These are phyloP conservation scores for Enteromius mattozi DNA, from an alignment of 2,797 vertebrate genomes.

Conservation along the genomic window DNA sequence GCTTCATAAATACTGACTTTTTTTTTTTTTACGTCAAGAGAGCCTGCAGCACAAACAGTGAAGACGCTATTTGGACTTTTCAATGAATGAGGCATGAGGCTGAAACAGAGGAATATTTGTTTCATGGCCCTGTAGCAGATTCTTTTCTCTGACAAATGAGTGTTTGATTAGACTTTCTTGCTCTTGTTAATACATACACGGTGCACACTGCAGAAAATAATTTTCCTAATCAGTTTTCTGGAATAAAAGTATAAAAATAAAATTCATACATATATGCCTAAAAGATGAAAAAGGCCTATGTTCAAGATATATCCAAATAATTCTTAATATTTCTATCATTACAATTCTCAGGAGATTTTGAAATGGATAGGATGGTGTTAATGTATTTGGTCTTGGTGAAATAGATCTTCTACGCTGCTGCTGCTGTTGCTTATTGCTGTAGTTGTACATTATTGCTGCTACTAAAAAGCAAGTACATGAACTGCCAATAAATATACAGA, in stretches of 20 bases:
- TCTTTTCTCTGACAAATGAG: conserved; percentile 24
- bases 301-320: background rate
- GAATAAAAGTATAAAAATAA: background rate
- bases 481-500: no score
- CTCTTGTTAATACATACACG: background rate
- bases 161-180: background rate
- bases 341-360: background rate
- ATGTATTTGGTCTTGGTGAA: no score
- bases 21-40: conserved; percentile 66
- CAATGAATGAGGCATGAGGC: conserved; percentile 62
- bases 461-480: no score
- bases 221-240: background rate
- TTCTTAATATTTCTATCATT: background rate
- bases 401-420: background rate
- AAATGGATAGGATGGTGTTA: background rate
- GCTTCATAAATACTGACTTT: conserved; percentile 51
- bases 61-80: conserved; percentile 55
- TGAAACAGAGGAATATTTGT: conserved; percentile 60
- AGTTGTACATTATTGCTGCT: no score
- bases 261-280: background rate
- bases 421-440: no score
- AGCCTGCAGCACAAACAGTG: conserved; percentile 60
- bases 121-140: conserved; percentile 25
- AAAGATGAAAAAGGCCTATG: background rate
- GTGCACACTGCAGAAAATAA: background rate